Conservation (phyloP, 2,797 vertebrate genomes). For the Pangasius sanitwongsei region DNA sequence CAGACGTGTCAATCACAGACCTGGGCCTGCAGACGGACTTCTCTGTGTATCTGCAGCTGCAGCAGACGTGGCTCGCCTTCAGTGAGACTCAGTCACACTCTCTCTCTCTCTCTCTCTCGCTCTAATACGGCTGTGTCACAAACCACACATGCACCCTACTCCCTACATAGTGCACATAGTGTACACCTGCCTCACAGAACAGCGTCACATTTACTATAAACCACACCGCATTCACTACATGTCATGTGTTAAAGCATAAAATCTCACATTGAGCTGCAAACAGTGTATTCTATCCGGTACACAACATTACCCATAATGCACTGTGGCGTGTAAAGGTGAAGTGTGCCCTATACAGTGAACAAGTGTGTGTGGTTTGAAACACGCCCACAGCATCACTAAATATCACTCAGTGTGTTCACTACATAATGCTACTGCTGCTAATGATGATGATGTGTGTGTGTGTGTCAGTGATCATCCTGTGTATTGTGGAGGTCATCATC, state of each 20-base stretch:
- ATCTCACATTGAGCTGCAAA: not conserved
- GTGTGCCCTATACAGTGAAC: not conserved
- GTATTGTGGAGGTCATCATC: constrained; percentile 84
- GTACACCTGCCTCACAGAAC: not conserved
- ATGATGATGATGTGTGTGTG: not conserved
- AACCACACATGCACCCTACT: not conserved
- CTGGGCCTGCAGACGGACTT: constrained; percentile 92
- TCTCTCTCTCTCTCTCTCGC: not conserved
- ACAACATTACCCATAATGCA: not conserved
- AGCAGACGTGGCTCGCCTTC: constrained; percentile 95
- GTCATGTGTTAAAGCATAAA: not conserved
- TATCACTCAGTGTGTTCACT: not conserved
- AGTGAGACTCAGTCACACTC: constrained; percentile 70
- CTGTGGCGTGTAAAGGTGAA: not conserved
- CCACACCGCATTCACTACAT: not conserved
- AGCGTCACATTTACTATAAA: not conserved
- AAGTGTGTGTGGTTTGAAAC: not conserved
- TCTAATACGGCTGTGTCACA: not conserved
- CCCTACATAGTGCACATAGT: not conserved
- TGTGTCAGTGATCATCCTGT: constrained; percentile 89
- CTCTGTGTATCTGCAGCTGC: constrained; percentile 88
- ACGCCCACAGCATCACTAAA: not conserved
- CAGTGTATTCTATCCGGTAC: not conserved
- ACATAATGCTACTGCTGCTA: not conserved
- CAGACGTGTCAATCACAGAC: constrained; percentile 84